Base-by-base conservation (phyloP, 2,113 vertebrate species). In the Burhinus oedicnemus region DNA sequence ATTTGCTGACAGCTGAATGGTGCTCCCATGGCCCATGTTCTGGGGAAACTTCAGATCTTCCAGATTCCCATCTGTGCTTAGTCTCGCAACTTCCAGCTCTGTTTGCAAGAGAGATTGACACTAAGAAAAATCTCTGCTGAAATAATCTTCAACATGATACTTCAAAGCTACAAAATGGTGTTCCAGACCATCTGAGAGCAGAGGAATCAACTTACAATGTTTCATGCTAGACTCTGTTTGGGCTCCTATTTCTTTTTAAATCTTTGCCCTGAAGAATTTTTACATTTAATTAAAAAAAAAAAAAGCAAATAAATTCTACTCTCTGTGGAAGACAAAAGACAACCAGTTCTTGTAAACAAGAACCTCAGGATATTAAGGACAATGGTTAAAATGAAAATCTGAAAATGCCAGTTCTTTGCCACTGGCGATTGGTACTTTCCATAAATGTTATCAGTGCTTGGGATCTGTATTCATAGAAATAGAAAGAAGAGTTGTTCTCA, bases 21-120 rank as follows among this genome's bases (percentile, higher is more conserved):
- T 97, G 32, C 99, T 99, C 52, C 99, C 99, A 5, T 99, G 99
- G 83, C 98, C 99, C 78, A 98, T 97, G 11, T 98, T 99, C 97
- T 99, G 99, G 45, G 99, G 99, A 96, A 99, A 99, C 96, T 98
- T 99, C 96, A 99, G 97, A 90, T 99, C 99, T 44, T 99, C 99
- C 83, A 99, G 98, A 94, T 99, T 99, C 76, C 99, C 99, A 87
- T 99, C 99, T 19, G 99, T 99, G 97, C 99, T 99, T 87, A 99
- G 98, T 87, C 99, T 98, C 1, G 99, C 99, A 91, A 99, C 99
- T 98, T 99, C 99, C 95, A 99, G 96, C 96, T 99, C 99, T 99
- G 98, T 93, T 94, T 93, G 96, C 18, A 87, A 91, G 64, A 97
- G 57, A 96, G 61, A 97, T 12, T 42, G 3, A 95, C 61, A 78